Conservation (phyloP, 1,140 invertebrate genomes). For the Chelonus insularis region DNA sequence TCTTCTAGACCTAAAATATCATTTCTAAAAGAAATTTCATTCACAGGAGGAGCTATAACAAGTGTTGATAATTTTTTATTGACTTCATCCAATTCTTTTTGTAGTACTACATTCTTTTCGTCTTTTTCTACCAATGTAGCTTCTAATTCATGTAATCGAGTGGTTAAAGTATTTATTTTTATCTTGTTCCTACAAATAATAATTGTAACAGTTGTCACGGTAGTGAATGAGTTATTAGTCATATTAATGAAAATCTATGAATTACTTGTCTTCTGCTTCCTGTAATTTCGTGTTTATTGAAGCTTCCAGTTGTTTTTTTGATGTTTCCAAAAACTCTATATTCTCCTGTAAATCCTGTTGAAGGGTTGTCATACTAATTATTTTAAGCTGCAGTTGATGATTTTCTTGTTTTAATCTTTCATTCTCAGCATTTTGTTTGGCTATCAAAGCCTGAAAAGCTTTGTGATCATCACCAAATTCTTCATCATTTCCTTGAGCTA, state of each 20-base stretch:
- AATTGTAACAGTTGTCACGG: too few species aligned
- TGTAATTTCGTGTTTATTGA: conserved; percentile 30
- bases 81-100: conserved; percentile 21
- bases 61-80: conserved; percentile 26
- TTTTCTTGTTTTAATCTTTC: conserved; percentile 41
- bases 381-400: conserved; percentile 38
- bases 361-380: conserved; percentile 31
- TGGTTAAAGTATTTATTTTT: conserved; percentile 29
- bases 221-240: too few species aligned
- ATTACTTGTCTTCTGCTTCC: conserved; percentile 39
- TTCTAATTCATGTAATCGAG: conserved; percentile 28
- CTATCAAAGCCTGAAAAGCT: too few species aligned
- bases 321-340: conserved; percentile 36
- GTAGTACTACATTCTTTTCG: conserved; percentile 26
- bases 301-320: conserved; percentile 13
- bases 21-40: not conserved
- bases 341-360: conserved; percentile 35
- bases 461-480: too few species aligned
- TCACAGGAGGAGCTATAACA: conserved; percentile 4
- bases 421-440: conserved; percentile 35
- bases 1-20: conserved; percentile 4
- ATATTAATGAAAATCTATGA: too few species aligned
- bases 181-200: conserved; percentile 27
- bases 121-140: not conserved
- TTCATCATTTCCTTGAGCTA: too few species aligned